Evolutionary conservation across 53 echinoderm and acorn worm genomes (phyloP).

Genomic region (Crossaster papposus): DNA sequence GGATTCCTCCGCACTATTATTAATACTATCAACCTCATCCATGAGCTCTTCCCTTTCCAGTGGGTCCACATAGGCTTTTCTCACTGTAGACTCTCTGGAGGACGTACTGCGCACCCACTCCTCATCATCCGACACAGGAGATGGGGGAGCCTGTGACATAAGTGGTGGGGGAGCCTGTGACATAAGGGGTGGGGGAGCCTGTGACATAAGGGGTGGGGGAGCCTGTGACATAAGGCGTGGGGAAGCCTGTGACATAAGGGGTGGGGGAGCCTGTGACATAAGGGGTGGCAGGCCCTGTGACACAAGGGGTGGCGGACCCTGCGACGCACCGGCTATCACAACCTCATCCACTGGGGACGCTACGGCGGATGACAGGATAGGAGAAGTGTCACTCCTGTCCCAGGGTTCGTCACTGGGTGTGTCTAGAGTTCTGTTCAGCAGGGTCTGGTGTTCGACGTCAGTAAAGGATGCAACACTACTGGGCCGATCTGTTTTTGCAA

Average conservation of each 20-base stretch:
- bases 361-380: slow-evolving; percentile 36
- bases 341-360: slow-evolving; percentile 27
- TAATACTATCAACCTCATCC: background rate
- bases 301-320: background rate
- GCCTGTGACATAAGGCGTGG: slow-evolving; percentile 28
- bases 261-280: slow-evolving; percentile 26
- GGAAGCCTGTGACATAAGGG: background rate
- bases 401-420: slow-evolving; percentile 20
- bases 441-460: slow-evolving; percentile 37
- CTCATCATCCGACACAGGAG: slow-evolving; percentile 32
- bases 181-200: slow-evolving; percentile 1
- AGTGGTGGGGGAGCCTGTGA: slow-evolving; percentile 18
- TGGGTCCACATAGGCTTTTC: background rate
- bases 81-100: slow-evolving; percentile 42
- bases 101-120: slow-evolving; percentile 51
- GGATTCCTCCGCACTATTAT: slow-evolving; percentile 44
- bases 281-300: slow-evolving; percentile 11
- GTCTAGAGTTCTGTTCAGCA: background rate
- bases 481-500: slow-evolving; percentile 9
- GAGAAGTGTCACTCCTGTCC: slow-evolving; percentile 42
- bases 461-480: slow-evolving; percentile 37
- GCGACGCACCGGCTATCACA: background rate
- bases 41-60: slow-evolving; percentile 8
- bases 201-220: slow-evolving; percentile 14
- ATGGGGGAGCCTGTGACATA: slow-evolving; percentile 27